Evolutionary conservation across 2,888 invertebrate species (phyloP).

Genomic region (Homarus gammarus): DNA sequence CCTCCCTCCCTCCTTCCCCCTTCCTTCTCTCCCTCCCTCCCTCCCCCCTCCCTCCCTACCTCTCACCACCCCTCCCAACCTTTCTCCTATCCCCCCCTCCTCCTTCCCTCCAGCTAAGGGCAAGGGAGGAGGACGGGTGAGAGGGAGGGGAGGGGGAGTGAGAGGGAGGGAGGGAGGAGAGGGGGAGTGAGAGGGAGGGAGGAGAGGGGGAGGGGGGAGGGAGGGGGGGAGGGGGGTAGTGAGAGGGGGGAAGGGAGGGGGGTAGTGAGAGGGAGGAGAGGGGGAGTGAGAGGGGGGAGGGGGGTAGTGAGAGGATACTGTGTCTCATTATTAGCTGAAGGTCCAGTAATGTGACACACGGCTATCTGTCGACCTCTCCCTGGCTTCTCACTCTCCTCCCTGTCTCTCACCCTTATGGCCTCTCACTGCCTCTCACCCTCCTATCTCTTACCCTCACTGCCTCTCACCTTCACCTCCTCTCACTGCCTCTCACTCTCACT

Average conservation of each 20-base stretch:
- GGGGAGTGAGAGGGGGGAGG: not conserved
- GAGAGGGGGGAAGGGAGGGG: not conserved
- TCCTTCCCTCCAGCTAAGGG: not conserved
- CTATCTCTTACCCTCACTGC: not conserved
- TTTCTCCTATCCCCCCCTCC: not conserved
- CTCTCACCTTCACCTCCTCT: not conserved
- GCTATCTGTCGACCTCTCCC: constrained; percentile 20
- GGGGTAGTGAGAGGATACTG: not conserved
- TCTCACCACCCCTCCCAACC: not conserved
- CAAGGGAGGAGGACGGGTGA: not conserved
- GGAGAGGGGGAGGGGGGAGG: too few species aligned
- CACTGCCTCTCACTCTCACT: not conserved
- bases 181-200: not conserved
- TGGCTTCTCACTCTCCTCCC: constrained; percentile 1
- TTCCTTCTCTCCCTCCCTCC: not conserved
- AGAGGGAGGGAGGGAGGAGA: not conserved
- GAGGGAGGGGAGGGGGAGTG: not conserved
- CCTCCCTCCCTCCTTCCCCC: not conserved
- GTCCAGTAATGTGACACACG: constrained; percentile 39
- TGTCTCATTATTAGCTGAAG: constrained; percentile 6
- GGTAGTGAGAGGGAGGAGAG: not conserved
- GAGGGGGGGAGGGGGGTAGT: not conserved
- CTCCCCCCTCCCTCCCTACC: not conserved
- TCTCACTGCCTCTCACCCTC: not conserved
- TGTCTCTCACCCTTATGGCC: not conserved